Conservation (phyloP, 2,113 vertebrate species). For the Regulus satrapa region DNA sequence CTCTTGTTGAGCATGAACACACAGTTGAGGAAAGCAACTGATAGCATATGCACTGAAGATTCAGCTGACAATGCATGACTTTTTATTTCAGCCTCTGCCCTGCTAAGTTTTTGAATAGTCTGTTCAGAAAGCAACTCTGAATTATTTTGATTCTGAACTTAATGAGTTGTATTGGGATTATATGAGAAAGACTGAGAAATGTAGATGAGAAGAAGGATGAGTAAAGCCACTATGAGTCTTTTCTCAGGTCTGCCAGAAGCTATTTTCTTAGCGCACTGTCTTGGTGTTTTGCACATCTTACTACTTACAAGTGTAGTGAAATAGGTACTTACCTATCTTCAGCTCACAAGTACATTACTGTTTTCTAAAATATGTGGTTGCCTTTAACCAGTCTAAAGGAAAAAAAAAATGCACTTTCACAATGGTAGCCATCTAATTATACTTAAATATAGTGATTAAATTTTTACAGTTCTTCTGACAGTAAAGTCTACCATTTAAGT, state of each 20-base stretch:
- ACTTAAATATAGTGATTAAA: neutral
- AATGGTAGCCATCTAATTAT: neutral
- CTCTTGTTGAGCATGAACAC: neutral
- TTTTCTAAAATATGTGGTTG: neutral
- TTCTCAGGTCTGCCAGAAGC: neutral
- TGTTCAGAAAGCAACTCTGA: neutral
- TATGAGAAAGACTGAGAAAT: neutral
- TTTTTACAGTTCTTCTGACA: neutral
- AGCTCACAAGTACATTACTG: neutral
- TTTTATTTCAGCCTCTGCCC: neutral
- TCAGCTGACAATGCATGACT: neutral
- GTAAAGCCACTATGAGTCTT: neutral
- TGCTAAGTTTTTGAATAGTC: neutral
- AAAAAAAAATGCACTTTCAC: neutral
- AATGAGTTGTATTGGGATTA: neutral
- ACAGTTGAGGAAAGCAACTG: neutral
- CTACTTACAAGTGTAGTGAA: neutral
- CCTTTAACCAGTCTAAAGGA: neutral
- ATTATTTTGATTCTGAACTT: neutral
- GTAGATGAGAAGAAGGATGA: neutral
- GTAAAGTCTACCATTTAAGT: neutral
- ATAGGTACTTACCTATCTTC: neutral
- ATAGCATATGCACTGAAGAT: neutral
- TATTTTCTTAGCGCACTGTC: neutral
- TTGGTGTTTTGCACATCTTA: neutral